Percentiles rank a stretch among this genome's conserved stretches.
These are phyloP conservation scores for Sorex maritimensis DNA, from an alignment of 2,797 vertebrate species.

Conservation along the genomic window DNA sequence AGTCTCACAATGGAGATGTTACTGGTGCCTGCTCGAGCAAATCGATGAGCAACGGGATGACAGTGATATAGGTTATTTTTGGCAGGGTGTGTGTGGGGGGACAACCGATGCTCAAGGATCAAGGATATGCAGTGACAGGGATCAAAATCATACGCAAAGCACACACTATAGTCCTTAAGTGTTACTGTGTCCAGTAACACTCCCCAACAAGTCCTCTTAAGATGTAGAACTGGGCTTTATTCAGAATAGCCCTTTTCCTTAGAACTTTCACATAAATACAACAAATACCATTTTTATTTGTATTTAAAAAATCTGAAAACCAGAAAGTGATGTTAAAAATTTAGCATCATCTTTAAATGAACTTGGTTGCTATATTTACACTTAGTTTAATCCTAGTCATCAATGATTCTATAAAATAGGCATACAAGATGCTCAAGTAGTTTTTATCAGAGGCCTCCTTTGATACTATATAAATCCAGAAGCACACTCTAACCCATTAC, in stretches of 20 bases:
- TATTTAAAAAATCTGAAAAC: conserved; percentile 46
- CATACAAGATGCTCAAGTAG: not conserved
- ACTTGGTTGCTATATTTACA: conserved; percentile 46
- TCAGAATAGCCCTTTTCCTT: conserved; percentile 49
- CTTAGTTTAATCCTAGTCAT: not conserved
- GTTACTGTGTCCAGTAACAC: not conserved
- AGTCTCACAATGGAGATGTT: too few species aligned
- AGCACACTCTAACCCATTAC: not conserved
- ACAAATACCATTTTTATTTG: conserved; percentile 22
- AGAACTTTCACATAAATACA: conserved; percentile 57
- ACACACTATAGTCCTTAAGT: too few species aligned
- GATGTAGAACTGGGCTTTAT: conserved; percentile 63
- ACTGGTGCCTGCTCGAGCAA: too few species aligned
- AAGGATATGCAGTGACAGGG: too few species aligned
- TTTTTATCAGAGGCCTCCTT: not conserved
- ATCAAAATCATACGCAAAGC: too few species aligned
- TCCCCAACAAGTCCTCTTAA: conserved; percentile 23
- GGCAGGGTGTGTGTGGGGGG: too few species aligned
- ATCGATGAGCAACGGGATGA: too few species aligned
- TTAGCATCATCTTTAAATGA: conserved; percentile 40
- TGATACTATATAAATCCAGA: conserved; percentile 17
- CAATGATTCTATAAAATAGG: not conserved
- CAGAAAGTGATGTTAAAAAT: conserved; percentile 46
- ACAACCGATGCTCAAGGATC: too few species aligned
- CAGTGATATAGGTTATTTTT: too few species aligned